Conservation (phyloP, 2,113 vertebrate genomes). For the Lontra canadensis region DNA sequence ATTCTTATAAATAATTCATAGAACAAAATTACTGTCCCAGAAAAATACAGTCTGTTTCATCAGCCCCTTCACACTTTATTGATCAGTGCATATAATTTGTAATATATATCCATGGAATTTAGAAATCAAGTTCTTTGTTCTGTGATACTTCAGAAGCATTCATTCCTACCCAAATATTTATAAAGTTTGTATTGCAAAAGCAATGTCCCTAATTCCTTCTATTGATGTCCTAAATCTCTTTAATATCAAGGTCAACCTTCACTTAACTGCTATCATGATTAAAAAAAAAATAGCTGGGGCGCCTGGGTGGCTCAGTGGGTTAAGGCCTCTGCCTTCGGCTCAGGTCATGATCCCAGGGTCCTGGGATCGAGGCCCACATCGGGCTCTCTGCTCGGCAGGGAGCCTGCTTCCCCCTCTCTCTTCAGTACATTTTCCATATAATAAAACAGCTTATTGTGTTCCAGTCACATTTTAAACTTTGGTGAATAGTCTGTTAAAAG, state of each 20-base stretch:
- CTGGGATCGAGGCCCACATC: no score
- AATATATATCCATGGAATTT: constrained; percentile 62
- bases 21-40: constrained; percentile 90
- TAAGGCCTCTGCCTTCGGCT: no score
- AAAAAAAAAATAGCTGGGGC: background rate
- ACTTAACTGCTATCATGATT: background rate
- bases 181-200: background rate
- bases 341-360: no score
- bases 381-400: no score
- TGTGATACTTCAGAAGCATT: background rate
- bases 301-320: no score
- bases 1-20: constrained; percentile 94
- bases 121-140: constrained; percentile 37
- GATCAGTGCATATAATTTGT: constrained; percentile 80
- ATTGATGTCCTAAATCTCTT: background rate
- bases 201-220: background rate
- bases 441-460: no score
- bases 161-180: background rate
- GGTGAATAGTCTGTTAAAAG: no score
- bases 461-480: no score
- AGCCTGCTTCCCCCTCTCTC: no score
- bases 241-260: background rate
- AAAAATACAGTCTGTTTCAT: constrained; percentile 93
- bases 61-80: constrained; percentile 83
- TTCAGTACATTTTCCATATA: no score